Evolutionary conservation across 2,888 invertebrate species (phyloP), one percentile per base, ranked within the genome.

Genomic region (Parnassius apollo): DNA sequence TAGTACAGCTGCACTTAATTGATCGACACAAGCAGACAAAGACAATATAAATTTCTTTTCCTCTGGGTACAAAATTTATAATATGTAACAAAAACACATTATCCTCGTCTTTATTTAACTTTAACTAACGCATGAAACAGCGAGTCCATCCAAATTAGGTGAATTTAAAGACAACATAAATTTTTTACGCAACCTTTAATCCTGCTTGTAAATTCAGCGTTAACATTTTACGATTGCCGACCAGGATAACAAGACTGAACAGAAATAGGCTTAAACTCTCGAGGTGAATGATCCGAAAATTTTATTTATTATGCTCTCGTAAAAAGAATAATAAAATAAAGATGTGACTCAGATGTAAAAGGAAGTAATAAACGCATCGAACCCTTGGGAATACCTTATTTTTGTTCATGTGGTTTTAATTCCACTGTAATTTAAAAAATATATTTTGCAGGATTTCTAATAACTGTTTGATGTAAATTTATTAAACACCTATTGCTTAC

Each of bases 221-320:
- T 55, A 66, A 70, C 69, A 68, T 63, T 73, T 72, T 70, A 71
- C 68, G 69, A 71, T 69, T 64, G 64, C 46, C 57, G 59, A 61
- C 63, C 68, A 71, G 73, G 73, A 73, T 74, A 75, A 75, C 73
- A 73, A 73, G 67, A 65, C 59, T 69, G 62, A 65, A 66, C 77
- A 71, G 71, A 77, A 80, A 81, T 81, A 80, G 75, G 61, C 58
- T 66, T 59, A 57, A 61, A 62, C 60, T 52, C 50, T 61, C 57
- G 78, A 78, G 85, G 84, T 86, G 79, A 86, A 85, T 59, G 85
- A 72, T 75, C 83, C 65, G 67, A 54, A 60, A 60, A 67, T 66
- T 75, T 71, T 74, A 76, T 76, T 76, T 76, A 74, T 78, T 75
- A 80, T 81, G 78, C 71, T 75, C 77, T 80, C 80, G 78, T 84